Percentiles rank a stretch among this genome's conserved stretches.
Conservation (phyloP, 2,888 invertebrate genomes). For the Tinea trinotella region DNA sequence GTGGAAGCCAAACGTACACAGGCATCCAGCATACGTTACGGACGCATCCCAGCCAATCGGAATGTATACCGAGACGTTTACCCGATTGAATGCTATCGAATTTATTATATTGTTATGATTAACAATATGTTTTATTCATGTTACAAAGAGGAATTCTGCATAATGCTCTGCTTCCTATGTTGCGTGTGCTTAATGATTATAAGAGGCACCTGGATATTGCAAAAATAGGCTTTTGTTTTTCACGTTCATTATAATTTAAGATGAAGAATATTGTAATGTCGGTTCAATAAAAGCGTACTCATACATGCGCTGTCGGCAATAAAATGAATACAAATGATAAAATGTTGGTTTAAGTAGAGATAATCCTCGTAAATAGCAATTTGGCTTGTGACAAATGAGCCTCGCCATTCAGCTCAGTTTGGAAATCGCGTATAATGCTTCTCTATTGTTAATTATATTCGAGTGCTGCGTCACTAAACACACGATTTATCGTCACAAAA, state of each 20-base stretch:
- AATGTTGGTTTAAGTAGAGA: slow-evolving; percentile 36
- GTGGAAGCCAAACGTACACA: not conserved
- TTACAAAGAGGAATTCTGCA: not conserved
- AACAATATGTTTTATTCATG: slow-evolving; percentile 2
- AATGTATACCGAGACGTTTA: not conserved
- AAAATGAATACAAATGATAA: slow-evolving; percentile 1
- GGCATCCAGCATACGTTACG: slow-evolving; percentile 13
- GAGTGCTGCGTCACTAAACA: slow-evolving; percentile 64
- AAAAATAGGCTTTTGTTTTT: not conserved
- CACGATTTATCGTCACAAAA: slow-evolving; percentile 65
- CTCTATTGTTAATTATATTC: slow-evolving; percentile 71
- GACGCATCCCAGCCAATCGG: slow-evolving; percentile 1
- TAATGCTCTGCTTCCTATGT: not conserved
- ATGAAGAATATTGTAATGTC: not conserved
- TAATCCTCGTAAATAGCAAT: slow-evolving; percentile 68
- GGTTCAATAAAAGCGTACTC: too few relatives aligned
- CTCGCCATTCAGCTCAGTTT: slow-evolving; percentile 53
- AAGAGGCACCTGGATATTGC: not conserved
- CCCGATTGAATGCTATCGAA: not conserved
- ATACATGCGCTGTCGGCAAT: not conserved
- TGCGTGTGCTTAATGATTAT: not conserved
- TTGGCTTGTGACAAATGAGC: slow-evolving; percentile 65
- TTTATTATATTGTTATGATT: not conserved
- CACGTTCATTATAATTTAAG: not conserved
- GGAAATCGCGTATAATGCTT: slow-evolving; percentile 66